Conservation (phyloP, 2,797 vertebrate species). For the Myiothlypis chrysogaster region DNA sequence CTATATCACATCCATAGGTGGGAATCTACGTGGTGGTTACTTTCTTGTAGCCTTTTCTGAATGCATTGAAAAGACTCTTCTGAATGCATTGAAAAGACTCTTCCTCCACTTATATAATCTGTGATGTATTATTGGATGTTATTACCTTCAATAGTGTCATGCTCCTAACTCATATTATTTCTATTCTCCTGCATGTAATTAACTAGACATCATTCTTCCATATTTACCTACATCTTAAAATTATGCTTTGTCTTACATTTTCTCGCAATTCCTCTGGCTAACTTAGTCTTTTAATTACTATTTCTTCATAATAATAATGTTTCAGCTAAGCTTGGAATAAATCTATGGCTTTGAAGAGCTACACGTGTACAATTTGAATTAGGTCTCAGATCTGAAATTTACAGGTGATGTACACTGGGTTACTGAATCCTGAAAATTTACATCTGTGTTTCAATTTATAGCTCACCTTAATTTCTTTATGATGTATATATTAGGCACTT, state of each 20-base stretch:
- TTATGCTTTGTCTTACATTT: neutral
- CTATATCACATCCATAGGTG: neutral
- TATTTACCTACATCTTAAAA: constrained; percentile 39
- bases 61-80: neutral
- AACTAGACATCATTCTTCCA: constrained; percentile 13
- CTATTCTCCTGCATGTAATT: constrained; percentile 22
- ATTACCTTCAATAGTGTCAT: neutral
- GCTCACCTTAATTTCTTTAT: neutral
- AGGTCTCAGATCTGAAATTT: neutral
- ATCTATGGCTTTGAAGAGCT: constrained; percentile 4
- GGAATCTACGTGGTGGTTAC: neutral
- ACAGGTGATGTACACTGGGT: neutral
- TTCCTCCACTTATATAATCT: neutral
- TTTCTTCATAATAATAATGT: constrained; percentile 34
- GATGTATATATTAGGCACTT: neutral
- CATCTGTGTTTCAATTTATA: neutral
- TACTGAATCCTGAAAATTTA: neutral
- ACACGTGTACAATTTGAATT: neutral
- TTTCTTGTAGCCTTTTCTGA: neutral
- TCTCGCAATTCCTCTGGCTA: neutral
- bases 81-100: neutral
- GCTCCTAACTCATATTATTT: neutral
- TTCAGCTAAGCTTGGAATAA: constrained; percentile 39
- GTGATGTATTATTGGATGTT: neutral
- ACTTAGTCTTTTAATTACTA: constrained; percentile 23